phyloP scores from a whole-genome alignment of 2,113 vertebrate species.

The Semnornis frantzii region DNA sequence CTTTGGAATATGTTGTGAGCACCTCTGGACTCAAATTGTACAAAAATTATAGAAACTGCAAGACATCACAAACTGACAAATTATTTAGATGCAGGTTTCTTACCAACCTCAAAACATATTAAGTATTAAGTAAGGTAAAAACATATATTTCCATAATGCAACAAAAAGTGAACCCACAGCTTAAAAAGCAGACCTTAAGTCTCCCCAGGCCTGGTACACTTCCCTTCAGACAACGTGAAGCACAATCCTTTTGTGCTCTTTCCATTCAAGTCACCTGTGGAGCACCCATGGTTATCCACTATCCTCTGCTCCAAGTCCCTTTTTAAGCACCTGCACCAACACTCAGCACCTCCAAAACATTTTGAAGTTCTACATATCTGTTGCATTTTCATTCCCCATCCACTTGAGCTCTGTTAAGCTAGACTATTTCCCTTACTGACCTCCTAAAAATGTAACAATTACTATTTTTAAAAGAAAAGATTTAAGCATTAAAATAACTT shows the following conservation, averaged over 20 bases:
- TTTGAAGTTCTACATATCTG: background rate
- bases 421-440: background rate
- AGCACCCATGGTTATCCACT: rapidly evolving
- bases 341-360: background rate
- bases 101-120: background rate
- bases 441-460: background rate
- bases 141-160: background rate
- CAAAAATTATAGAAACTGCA: background rate
- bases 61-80: background rate
- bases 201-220: background rate
- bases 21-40: background rate
- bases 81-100: background rate
- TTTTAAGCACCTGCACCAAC: background rate
- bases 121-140: background rate
- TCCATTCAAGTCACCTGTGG: background rate
- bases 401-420: background rate
- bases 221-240: background rate
- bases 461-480: background rate
- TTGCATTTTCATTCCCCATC: background rate
- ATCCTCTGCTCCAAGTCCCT: background rate
- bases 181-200: background rate
- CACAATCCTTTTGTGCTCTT: background rate
- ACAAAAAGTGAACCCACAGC: background rate
- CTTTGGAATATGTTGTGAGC: background rate
- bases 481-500: background rate